A percentile compares a stretch with the other conserved stretches of the same genome.
These are phyloP conservation scores for Megaleporinus macrocephalus DNA, from an alignment of 2,113 vertebrate species.

Conservation along the genomic window DNA sequence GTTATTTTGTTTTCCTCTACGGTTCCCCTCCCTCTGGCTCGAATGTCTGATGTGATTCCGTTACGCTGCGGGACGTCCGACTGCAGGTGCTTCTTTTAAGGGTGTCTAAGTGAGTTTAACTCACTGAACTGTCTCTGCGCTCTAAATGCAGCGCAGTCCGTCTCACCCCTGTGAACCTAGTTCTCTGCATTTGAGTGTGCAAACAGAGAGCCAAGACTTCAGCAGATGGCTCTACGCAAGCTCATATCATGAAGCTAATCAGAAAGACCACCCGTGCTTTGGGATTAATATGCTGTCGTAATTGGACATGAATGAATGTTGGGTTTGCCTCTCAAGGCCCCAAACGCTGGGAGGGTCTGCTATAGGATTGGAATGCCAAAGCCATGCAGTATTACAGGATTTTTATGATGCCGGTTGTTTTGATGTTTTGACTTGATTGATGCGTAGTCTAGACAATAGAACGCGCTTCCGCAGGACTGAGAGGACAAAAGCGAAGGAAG, in stretches of 20 bases:
- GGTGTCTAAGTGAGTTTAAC: not conserved
- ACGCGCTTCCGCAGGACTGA: no score
- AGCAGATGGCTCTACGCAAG: constrained; percentile 69
- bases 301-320: constrained; percentile 63
- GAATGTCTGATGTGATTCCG: not conserved
- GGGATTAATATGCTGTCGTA: constrained; percentile 70
- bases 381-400: not conserved
- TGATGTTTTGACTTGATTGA: not conserved
- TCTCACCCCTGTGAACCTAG: not conserved
- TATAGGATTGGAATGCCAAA: not conserved
- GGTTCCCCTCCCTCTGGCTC: not conserved
- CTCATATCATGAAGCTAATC: constrained; percentile 55
- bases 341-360: not conserved
- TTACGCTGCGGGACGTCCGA: not conserved
- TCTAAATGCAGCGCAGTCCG: not conserved
- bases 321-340: not conserved
- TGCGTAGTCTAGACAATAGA: no score
- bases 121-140: not conserved
- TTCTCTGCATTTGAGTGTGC: constrained; percentile 36
- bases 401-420: not conserved
- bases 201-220: constrained; percentile 31
- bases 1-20: not conserved
- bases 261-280: constrained; percentile 68
- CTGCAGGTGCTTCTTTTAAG: not conserved
- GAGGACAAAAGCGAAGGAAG: no score